A percentile compares a stretch with the other conserved stretches of the same genome.
phyloP scores from a whole-genome alignment of 2,888 invertebrate genomes.

The Macaria liturata region DNA sequence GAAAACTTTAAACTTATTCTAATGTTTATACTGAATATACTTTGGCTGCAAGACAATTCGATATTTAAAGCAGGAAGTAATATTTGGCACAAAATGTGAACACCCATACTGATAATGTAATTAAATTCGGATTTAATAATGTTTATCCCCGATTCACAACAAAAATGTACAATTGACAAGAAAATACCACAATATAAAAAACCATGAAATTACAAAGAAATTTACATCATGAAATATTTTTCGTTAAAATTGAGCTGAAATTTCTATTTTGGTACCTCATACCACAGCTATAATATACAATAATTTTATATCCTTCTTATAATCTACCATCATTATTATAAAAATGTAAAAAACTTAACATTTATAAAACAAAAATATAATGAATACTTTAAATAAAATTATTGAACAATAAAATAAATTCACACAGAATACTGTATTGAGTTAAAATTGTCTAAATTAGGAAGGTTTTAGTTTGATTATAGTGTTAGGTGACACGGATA shows the following conservation, averaged over 20 bases:
- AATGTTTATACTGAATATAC: constrained; percentile 8
- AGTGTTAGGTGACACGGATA: constrained; percentile 5
- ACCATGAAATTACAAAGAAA: constrained; percentile 30
- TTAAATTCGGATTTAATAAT: constrained; percentile 40
- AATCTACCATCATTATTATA: constrained; percentile 22
- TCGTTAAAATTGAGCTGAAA: constrained; percentile 12
- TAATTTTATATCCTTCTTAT: constrained; percentile 11
- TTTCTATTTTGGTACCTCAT: constrained; percentile 11
- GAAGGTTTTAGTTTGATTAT: constrained; percentile 3
- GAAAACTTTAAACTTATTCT: constrained; percentile 1
- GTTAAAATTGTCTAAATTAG: constrained; percentile 8
- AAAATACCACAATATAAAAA: constrained; percentile 6
- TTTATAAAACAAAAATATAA: constrained; percentile 12
- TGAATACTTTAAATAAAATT: not conserved
- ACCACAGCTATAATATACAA: constrained; percentile 8
- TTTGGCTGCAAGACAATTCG: constrained; percentile 25
- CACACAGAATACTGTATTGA: constrained; percentile 27
- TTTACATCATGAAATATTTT: constrained; percentile 33
- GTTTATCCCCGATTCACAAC: not conserved
- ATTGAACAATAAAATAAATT: constrained; percentile 20
- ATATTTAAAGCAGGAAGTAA: constrained; percentile 38
- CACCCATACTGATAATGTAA: constrained; percentile 26
- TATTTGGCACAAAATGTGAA: constrained; percentile 54
- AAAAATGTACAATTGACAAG: not conserved
- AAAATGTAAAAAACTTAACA: constrained; percentile 29